Base-by-base conservation (phyloP, 2,888 invertebrate genomes). In the Macrophya annulata region DNA sequence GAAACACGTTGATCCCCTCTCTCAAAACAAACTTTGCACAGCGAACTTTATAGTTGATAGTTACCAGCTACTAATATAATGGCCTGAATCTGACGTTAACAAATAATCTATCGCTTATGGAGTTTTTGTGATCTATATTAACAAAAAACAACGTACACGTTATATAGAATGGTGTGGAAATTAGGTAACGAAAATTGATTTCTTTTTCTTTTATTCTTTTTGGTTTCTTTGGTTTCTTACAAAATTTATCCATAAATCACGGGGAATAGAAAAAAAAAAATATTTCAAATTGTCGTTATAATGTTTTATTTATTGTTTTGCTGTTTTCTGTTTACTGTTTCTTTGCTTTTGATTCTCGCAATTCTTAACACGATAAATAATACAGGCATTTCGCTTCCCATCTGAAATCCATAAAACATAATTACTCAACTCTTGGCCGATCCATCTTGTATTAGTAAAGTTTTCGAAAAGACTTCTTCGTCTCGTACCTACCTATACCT, bases 371-470 rank as follows among this genome's bases (percentile, higher is more conserved):
- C 59, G 81, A 62, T 81, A 62, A 81, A 62, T 81, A 62, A 62
- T 43, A 74, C 71, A 4, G 37, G 45, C 25, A 55, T 77, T 45
- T 43, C 51, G 31, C 31, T 81, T 81, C 3, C 62, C 68, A 48
- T 83, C 68, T 68, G 51, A 83, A 83, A 83, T 83, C 83, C 71
- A 83, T 83, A 83, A 85, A 84, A 84, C 87, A 85, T 87, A 87
- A 88, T 88, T 87, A 87, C 85, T 86, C 86, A 89, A 86, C 85
- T 87, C 86, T 37, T 45, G 51, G 85, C 72, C 84, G 86, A 87
- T 84, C 86, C 86, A 86, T 87, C 86, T 84, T 85, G 84, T 85
- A 74, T 84, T 79, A 85, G 79, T n/a, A 72, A 85, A 87, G 74
- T 86, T 83, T 88, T 65, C 84, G 68, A 84, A 84, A 45, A 83